These are phyloP conservation scores for Cyprinus carpio DNA, from an alignment of 2,113 vertebrate species.

Conservation along the genomic window DNA sequence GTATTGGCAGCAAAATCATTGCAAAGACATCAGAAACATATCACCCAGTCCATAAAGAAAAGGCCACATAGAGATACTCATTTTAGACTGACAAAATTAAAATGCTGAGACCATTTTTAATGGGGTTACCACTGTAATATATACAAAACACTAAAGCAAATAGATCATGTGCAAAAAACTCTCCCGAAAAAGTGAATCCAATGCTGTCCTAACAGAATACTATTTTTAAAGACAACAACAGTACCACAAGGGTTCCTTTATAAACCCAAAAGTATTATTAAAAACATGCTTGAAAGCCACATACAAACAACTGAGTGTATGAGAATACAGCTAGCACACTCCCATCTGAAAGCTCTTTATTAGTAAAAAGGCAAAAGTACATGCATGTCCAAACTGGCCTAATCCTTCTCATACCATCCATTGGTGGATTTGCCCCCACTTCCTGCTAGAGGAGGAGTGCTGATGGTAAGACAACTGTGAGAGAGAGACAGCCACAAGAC, in stretches of 20 bases:
- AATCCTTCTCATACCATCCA: conserved; percentile 93
- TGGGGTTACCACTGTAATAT: neutral
- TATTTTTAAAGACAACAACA: neutral
- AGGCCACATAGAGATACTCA: neutral
- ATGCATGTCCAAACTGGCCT: conserved; percentile 62
- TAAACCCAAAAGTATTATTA: conserved; percentile 8
- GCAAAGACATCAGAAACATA: neutral
- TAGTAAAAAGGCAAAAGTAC: conserved; percentile 40
- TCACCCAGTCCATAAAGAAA: conserved; percentile 1
- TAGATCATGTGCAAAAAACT: neutral
- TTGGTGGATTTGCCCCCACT: conserved; percentile 97
- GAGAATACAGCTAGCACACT: conserved; percentile 7
- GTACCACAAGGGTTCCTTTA: neutral
- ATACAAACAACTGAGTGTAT: neutral
- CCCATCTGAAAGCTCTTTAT: neutral
- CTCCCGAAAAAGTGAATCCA: neutral
- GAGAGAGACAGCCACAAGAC: conserved; percentile 14
- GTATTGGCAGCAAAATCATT: neutral
- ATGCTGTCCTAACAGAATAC: neutral
- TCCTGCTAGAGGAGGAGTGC: conserved; percentile 76
- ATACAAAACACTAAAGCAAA: neutral
- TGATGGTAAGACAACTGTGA: conserved; percentile 82
- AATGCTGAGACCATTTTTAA: neutral
- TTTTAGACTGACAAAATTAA: neutral
- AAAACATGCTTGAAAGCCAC: conserved; percentile 34